phyloP scores from a whole-genome alignment of 2,888 invertebrate genomes.

The Tetrapedia diversipes region DNA sequence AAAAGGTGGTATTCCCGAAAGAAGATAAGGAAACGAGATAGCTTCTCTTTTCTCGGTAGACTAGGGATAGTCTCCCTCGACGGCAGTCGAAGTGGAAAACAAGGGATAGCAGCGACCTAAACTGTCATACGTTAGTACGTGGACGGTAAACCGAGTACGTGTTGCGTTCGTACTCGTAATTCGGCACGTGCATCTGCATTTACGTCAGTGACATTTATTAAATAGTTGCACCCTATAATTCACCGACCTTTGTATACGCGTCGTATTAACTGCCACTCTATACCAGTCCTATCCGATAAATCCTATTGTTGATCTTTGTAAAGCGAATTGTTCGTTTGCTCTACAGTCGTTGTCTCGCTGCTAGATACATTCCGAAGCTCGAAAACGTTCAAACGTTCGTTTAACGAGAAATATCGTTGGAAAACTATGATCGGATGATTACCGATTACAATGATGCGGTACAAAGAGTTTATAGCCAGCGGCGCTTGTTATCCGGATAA shows the following conservation, averaged over 20 bases:
- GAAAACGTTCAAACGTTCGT: no score
- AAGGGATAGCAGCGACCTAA: slow-evolving; percentile 6
- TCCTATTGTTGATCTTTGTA: slow-evolving; percentile 6
- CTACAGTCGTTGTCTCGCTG: background rate
- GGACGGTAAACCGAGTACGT: slow-evolving; percentile 16
- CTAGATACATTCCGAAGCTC: background rate
- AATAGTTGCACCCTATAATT: slow-evolving; percentile 51
- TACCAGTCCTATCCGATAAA: slow-evolving; percentile 33
- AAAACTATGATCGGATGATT: slow-evolving; percentile 17
- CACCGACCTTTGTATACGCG: slow-evolving; percentile 5
- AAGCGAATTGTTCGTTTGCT: slow-evolving; percentile 14
- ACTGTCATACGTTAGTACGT: slow-evolving; percentile 20
- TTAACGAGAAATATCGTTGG: no score
- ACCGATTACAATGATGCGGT: slow-evolving; percentile 26
- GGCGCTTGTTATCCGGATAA: slow-evolving; percentile 2
- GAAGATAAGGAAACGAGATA: no score
- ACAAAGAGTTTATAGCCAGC: slow-evolving; percentile 21
- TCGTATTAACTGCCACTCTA: slow-evolving; percentile 34
- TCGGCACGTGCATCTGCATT: slow-evolving; percentile 22
- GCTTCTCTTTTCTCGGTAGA: background rate
- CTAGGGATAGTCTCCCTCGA: no score
- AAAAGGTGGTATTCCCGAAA: no score
- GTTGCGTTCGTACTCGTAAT: no score
- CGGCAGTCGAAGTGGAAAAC: slow-evolving; percentile 23
- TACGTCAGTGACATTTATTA: slow-evolving; percentile 53